These are phyloP conservation scores for Ochotona princeps DNA, from an alignment of 2,113 vertebrate species.

Conservation along the genomic window DNA sequence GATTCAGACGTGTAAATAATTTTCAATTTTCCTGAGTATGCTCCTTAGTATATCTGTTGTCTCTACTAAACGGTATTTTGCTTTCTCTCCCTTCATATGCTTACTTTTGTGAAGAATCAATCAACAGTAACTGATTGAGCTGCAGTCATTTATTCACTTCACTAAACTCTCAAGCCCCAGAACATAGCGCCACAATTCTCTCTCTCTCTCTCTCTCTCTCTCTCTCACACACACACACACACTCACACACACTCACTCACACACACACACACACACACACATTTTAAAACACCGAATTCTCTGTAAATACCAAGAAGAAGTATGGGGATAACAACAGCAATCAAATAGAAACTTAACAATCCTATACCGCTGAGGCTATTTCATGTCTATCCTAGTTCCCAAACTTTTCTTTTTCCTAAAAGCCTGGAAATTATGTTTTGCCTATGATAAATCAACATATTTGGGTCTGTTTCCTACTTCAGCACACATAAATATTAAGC, in stretches of 20 bases:
- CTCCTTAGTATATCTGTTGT: background rate
- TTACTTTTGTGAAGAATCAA: slow-evolving; percentile 22
- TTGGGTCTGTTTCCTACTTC: slow-evolving; percentile 62
- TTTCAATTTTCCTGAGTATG: background rate
- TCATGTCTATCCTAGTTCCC: slow-evolving; percentile 20
- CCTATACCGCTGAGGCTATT: slow-evolving; percentile 10
- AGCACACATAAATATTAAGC: slow-evolving; percentile 64
- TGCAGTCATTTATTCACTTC: slow-evolving; percentile 42
- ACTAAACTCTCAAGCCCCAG: background rate
- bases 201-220: too few relatives aligned
- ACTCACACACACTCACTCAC: too few relatives aligned
- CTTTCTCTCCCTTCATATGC: background rate
- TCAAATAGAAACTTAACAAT: slow-evolving; percentile 45
- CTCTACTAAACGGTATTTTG: background rate
- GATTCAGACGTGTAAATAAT: too few relatives aligned
- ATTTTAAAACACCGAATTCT: background rate
- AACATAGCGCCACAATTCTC: background rate
- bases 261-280: background rate
- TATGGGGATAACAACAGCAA: slow-evolving; percentile 15
- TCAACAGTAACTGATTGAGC: slow-evolving; percentile 1
- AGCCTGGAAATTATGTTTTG: slow-evolving; percentile 65
- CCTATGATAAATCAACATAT: slow-evolving; percentile 64
- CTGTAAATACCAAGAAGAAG: background rate
- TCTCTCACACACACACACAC: background rate
- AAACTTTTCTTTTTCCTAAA: slow-evolving; percentile 64